Percentiles rank a stretch among this genome's conserved stretches.
Evolutionary conservation across 2,888 invertebrate species (phyloP).

Genomic region (Sycophila texana): DNA sequence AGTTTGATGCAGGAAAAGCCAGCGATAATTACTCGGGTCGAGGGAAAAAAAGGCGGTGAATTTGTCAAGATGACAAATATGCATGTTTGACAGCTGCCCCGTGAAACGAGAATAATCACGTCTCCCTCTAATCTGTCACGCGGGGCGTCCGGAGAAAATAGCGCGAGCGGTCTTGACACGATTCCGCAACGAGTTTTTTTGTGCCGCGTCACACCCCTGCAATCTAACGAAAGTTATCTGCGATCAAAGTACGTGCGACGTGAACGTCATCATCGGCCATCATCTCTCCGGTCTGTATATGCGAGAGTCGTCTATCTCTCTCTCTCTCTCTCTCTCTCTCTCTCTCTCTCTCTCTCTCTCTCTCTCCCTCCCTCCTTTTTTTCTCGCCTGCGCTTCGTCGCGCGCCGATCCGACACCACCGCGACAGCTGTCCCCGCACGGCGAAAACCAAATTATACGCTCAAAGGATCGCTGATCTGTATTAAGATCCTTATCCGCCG

Average conservation of each 20-base stretch:
- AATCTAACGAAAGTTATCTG: constrained; percentile 67
- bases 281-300: constrained; percentile 49
- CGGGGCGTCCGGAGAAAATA: constrained; percentile 27
- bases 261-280: constrained; percentile 62
- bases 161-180: constrained; percentile 34
- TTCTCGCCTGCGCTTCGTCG: constrained; percentile 38
- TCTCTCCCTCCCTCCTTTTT: constrained; percentile 21
- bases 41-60: constrained; percentile 18
- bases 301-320: constrained; percentile 51
- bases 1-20: neutral
- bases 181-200: constrained; percentile 52
- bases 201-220: constrained; percentile 59
- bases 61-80: constrained; percentile 43
- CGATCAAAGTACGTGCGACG: constrained; percentile 68
- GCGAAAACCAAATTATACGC: constrained; percentile 74
- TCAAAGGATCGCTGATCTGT: constrained; percentile 74
- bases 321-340: constrained; percentile 27
- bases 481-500: constrained; percentile 72
- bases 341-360: constrained; percentile 37
- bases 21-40: neutral
- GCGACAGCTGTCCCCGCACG: constrained; percentile 74
- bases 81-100: constrained; percentile 53
- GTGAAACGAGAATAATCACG: constrained; percentile 42
- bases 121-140: constrained; percentile 51
- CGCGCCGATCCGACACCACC: constrained; percentile 17